phyloP scores from a whole-genome alignment of 1,140 invertebrate genomes.

The Hyles euphorbiae region DNA sequence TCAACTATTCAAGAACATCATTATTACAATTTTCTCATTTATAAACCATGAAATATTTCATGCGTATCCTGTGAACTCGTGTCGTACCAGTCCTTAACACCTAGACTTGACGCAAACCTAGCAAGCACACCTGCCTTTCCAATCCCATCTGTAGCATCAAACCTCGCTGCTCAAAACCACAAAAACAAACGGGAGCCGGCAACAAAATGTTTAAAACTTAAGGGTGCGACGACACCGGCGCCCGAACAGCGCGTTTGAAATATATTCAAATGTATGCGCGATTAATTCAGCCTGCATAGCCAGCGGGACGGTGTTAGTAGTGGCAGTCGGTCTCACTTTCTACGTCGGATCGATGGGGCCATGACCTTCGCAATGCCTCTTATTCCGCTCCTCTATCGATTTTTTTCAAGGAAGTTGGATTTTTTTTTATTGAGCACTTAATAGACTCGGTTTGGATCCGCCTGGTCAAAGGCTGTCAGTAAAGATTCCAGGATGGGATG shows the following conservation, averaged over 20 bases:
- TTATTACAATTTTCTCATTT: too few species aligned
- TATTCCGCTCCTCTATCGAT: slow-evolving; percentile 60
- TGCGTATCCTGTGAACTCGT: too few species aligned
- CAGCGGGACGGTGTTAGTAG: slow-evolving; percentile 74
- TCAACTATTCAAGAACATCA: too few species aligned
- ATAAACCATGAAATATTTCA: too few species aligned
- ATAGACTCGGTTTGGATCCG: too few species aligned
- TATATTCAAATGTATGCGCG: slow-evolving; percentile 81
- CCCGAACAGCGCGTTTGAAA: slow-evolving; percentile 66
- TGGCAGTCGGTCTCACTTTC: slow-evolving; percentile 72
- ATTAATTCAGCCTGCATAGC: slow-evolving; percentile 79
- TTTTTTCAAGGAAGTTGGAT: slow-evolving; percentile 25
- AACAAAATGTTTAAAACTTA: slow-evolving; percentile 72
- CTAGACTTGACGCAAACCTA: too few species aligned
- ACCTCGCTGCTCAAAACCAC: neutral
- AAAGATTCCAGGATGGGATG: too few species aligned
- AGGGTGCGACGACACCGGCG: slow-evolving; percentile 66
- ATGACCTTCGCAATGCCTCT: slow-evolving; percentile 69
- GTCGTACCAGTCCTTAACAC: too few species aligned
- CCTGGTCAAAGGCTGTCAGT: too few species aligned
- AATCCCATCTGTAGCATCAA: too few species aligned
- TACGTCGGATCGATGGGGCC: slow-evolving; percentile 72
- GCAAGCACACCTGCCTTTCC: too few species aligned
- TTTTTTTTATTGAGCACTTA: too few species aligned
- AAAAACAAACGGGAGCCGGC: slow-evolving; percentile 15